Evolutionary conservation across 2,888 invertebrate genomes (phyloP), one percentile per base, ranked within the genome.

Genomic region (Gymnocheta viridis): DNA sequence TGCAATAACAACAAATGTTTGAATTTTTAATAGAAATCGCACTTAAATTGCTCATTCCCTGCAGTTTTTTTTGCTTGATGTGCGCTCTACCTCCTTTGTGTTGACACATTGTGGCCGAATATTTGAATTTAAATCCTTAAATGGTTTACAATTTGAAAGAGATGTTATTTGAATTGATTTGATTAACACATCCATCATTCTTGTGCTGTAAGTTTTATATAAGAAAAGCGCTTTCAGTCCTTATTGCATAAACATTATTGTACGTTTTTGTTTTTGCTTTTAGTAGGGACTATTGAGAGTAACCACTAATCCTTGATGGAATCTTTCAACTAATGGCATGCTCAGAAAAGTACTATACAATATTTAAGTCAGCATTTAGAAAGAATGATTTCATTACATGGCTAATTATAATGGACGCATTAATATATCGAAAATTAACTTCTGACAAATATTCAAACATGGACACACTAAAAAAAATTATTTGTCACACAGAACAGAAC

Each of bases 171-270:
- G 87, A 90, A 87, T 85, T 86, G 87, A 88, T 89, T 91, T 89
- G 90, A 91, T 90, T 88, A 88, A 85, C 88, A 86, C 86, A 90
- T 91, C 91, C 90, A 90, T 90, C 90, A 91, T 72, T 29, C 49
- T 66, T 77, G 22, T 22, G 6, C 17, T 70, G 64, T 54, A 54
- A 27, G 66, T 22, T 72, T 49, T 27, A 78, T 38, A 24, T 22
- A 47, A 32, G 32, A 56, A 77, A 70, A 54, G 78, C 67, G 73
- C 73, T 47, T 77, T 79, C 67, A 77, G 22, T 29, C 22, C 17
- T 6, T 19, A 54, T 70, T 77, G 41, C 49, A 60, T 14, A 60
- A 44, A n/a, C n/a, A n/a, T n/a, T n/a, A n/a, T n/a, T n/a, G n/a
- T 44, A 67, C 41, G 69, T 62, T 66, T 77, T 66, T 77, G 35